Percentiles rank a stretch among this genome's conserved stretches.
Conservation (phyloP, 2,797 vertebrate species). For the Catamblyrhynchus diadema region DNA sequence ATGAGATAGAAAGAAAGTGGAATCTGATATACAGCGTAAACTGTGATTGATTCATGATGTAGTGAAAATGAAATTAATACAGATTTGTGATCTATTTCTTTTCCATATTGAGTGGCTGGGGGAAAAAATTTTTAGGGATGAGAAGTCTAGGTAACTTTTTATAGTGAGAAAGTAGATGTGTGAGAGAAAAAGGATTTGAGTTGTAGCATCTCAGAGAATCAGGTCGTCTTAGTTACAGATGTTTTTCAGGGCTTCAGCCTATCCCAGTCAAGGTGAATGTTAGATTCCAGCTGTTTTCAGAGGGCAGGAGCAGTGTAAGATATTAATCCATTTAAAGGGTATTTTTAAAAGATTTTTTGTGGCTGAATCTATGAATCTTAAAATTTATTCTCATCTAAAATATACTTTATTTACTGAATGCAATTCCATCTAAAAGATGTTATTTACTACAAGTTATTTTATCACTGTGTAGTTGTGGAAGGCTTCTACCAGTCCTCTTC, state of each 20-base stretch:
- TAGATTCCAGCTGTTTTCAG: background rate
- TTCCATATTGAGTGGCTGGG: fast-evolving
- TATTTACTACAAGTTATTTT: background rate
- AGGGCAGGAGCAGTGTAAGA: background rate
- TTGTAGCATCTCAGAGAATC: background rate
- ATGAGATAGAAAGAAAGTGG: background rate
- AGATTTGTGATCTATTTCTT: background rate
- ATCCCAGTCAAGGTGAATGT: background rate
- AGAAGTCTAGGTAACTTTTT: background rate
- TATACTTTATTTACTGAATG: background rate
- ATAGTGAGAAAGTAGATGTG: background rate
- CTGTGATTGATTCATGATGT: background rate
- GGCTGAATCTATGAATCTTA: background rate
- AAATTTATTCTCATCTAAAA: background rate
- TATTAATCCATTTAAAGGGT: background rate
- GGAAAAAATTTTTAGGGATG: background rate
- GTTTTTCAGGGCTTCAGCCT: background rate
- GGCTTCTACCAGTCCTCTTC: background rate
- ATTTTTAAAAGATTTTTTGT: background rate
- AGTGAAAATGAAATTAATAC: background rate
- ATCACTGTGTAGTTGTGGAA: background rate
- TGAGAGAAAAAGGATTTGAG: background rate
- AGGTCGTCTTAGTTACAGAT: background rate
- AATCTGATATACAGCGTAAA: background rate
- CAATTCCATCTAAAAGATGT: background rate